Base-by-base conservation (phyloP, 2,888 invertebrate genomes). In the Drosophila greeni region DNA sequence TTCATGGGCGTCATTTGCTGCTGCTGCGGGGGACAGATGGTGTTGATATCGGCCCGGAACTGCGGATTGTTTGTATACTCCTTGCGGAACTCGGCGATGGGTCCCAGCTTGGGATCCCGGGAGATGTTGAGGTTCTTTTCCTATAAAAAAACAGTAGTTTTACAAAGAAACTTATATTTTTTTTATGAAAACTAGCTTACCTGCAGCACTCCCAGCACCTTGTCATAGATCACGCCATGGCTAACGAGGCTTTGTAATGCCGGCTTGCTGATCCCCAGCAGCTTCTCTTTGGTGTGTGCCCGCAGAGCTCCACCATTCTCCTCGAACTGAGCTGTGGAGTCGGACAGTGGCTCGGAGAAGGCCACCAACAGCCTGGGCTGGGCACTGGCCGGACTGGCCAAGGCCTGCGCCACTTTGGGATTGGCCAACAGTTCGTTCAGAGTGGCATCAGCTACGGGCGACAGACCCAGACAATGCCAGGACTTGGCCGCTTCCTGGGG, bases 221-320 rank as follows among this genome's bases (percentile, higher is more conserved):
- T 91, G 64, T 92, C 92, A 70, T 92, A 92, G 20, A 92, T 88
- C 1, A 91, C 90, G 0, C 92, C 92, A 74, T 92, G 91, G 76
- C 90, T 91, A 0, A 91, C 90, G 1, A 92, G 90, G 80, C 92
- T 92, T 61, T 90, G 90, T 49, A 92, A 90, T 34, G 91, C 89
- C 40, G 90, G 90, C 0, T 90, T 90, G 81, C 91, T 91, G 6
- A 92, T 91, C 6, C 88, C 90, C 66, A 90, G 87, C 1, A 92
- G 88, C 74, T 91, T 91, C 33, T 91, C 90, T 59, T 76, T 84
- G 24, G 84, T 76, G 23, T 67, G 70, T 0, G 75, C 66, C 4
- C 75, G 73, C 29, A 84, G 42, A 20, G 72, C 69, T 5, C 73
- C 70, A 5, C 73, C 55, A 36, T 74, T 66, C 18, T 55, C 65